Conservation (phyloP, 2,797 vertebrate species). For the Rhinophrynus dorsalis region DNA sequence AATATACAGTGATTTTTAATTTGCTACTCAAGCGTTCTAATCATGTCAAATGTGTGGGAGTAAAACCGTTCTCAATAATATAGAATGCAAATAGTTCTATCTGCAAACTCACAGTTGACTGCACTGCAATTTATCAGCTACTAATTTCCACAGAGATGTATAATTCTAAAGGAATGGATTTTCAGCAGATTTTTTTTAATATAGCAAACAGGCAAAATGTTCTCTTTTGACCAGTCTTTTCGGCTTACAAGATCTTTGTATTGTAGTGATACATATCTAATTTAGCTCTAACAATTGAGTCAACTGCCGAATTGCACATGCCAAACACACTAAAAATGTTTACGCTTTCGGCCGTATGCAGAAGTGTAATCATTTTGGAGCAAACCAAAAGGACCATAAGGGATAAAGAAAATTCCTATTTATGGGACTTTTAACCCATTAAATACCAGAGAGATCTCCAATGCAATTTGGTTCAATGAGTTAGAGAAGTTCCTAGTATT, state of each 20-base stretch:
- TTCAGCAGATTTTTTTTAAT: slow-evolving; percentile 50
- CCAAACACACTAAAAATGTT: neutral
- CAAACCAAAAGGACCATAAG: neutral
- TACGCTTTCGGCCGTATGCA: neutral
- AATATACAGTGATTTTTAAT: slow-evolving; percentile 57
- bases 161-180: slow-evolving; percentile 50
- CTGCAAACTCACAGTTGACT: slow-evolving; percentile 58
- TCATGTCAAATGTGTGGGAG: slow-evolving; percentile 60
- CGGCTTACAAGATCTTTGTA: slow-evolving; percentile 25
- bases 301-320: neutral
- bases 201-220: slow-evolving; percentile 40
- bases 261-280: slow-evolving; percentile 50
- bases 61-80: slow-evolving; percentile 61
- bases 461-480: no score
- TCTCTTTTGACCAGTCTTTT: slow-evolving; percentile 48
- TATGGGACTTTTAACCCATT: no score
- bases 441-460: no score
- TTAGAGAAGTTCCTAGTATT: no score
- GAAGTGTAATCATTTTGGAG: no score
- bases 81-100: slow-evolving; percentile 59
- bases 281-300: slow-evolving; percentile 53
- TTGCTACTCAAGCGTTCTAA: slow-evolving; percentile 56
- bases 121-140: slow-evolving; percentile 61
- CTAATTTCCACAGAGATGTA: slow-evolving; percentile 57
- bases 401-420: neutral